Evolutionary conservation across 2,888 invertebrate genomes (phyloP).

Genomic region (Drosophila flavopinicola): DNA sequence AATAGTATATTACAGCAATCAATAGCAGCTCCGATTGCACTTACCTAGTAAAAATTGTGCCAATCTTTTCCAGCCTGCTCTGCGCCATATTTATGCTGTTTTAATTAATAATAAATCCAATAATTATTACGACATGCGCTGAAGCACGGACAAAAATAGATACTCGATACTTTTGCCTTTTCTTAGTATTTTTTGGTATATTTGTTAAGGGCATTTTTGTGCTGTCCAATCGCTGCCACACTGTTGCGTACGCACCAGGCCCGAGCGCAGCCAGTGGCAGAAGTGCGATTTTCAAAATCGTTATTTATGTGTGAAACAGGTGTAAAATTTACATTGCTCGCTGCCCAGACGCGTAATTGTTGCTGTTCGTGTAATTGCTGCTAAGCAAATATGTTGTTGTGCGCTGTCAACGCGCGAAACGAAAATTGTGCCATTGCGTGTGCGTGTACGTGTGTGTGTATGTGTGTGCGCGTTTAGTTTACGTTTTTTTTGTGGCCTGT

Average conservation of each 20-base stretch:
- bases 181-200: too few species aligned
- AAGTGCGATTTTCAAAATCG: constrained; percentile 50
- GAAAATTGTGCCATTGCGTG: constrained; percentile 67
- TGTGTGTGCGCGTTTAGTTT: constrained; percentile 64
- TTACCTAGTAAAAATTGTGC: constrained; percentile 89
- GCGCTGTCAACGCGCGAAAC: constrained; percentile 38
- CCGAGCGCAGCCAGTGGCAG: constrained; percentile 36
- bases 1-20: not conserved
- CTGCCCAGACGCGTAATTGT: constrained; percentile 28
- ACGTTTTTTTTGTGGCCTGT: constrained; percentile 48
- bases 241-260: constrained; percentile 41
- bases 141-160: not conserved
- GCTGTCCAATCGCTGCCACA: constrained; percentile 26
- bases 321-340: constrained; percentile 44
- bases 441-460: constrained; percentile 37
- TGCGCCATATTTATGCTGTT: constrained; percentile 86
- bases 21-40: too few species aligned
- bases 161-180: too few species aligned
- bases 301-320: constrained; percentile 59
- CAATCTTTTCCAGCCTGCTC: constrained; percentile 89
- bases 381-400: constrained; percentile 55
- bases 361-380: constrained; percentile 37
- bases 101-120: constrained; percentile 36
- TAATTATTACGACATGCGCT: constrained; percentile 74
- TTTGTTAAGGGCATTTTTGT: constrained; percentile 1